Evolutionary conservation across 1,140 invertebrate species (phyloP).

Genomic region (Trichonephila inaurata): DNA sequence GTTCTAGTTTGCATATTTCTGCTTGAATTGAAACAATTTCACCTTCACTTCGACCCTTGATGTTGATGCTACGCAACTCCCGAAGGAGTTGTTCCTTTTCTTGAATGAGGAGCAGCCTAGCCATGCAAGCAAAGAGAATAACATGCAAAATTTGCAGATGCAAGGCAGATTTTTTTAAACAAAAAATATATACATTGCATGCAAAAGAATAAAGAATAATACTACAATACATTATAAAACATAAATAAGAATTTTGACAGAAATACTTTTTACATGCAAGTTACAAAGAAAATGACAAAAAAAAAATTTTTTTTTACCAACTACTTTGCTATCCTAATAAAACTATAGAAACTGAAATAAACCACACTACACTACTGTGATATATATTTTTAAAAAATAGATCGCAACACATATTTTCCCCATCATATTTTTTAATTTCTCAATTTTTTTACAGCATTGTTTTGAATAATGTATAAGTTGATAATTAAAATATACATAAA

Average conservation of each 20-base stretch:
- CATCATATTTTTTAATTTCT: neutral
- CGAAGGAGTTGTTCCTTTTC: constrained; percentile 96
- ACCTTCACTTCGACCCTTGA: constrained; percentile 89
- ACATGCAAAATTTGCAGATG: constrained; percentile 73
- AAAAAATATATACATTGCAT: constrained; percentile 31
- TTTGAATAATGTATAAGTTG: no score
- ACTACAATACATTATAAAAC: neutral
- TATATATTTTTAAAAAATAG: neutral
- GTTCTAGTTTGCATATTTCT: constrained; percentile 92
- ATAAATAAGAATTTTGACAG: neutral
- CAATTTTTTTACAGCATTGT: neutral
- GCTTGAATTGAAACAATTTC: constrained; percentile 92
- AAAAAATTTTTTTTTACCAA: neutral
- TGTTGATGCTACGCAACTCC: constrained; percentile 93
- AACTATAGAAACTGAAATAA: no score
- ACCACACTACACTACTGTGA: no score
- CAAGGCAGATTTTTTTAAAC: constrained; percentile 5
- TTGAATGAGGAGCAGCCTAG: constrained; percentile 91
- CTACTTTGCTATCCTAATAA: neutral
- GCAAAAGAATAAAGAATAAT: constrained; percentile 33
- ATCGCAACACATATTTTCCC: neutral
- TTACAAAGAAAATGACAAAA: neutral
- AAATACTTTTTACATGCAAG: neutral
- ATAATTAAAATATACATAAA: no score
- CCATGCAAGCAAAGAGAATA: constrained; percentile 77